Evolutionary conservation across 2,888 invertebrate genomes (phyloP).

Genomic region (Sinelater perroti): DNA sequence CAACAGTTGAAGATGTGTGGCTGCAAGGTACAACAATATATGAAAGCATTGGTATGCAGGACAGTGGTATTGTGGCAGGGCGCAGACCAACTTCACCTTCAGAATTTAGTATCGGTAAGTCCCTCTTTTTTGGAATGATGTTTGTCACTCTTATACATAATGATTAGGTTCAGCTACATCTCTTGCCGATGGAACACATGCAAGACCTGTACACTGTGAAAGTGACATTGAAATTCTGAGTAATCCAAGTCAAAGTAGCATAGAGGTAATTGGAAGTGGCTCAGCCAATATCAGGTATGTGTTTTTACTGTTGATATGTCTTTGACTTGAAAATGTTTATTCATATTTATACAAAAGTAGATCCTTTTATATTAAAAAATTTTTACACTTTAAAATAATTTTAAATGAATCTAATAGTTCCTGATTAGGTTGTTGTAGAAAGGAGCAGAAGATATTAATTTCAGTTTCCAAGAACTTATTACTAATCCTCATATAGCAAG

Average conservation of each 20-base stretch:
- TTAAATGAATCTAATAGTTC: too few relatives aligned
- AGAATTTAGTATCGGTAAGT: slow-evolving; percentile 47
- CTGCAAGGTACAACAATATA: slow-evolving; percentile 1
- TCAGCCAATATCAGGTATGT: slow-evolving; percentile 33
- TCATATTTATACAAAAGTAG: too few relatives aligned
- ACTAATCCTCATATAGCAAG: too few relatives aligned
- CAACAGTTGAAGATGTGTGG: background rate
- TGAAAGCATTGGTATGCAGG: slow-evolving; percentile 43
- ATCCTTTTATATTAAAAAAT: too few relatives aligned
- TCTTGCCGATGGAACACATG: slow-evolving; percentile 25
- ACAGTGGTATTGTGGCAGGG: slow-evolving; percentile 47
- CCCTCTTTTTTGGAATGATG: background rate
- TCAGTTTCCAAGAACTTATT: too few relatives aligned
- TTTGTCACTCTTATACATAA: background rate
- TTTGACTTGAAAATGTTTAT: too few relatives aligned
- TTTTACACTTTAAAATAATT: too few relatives aligned
- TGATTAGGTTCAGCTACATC: slow-evolving; percentile 46
- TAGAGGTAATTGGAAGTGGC: slow-evolving; percentile 65
- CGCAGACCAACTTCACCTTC: slow-evolving; percentile 44
- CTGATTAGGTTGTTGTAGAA: too few relatives aligned
- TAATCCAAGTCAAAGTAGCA: slow-evolving; percentile 76
- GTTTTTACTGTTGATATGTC: too few relatives aligned
- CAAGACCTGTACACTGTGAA: slow-evolving; percentile 56
- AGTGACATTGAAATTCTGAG: slow-evolving; percentile 77
- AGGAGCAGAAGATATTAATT: too few relatives aligned